A percentile compares a stretch with the other conserved stretches of the same genome.
Evolutionary conservation across 2,888 invertebrate genomes (phyloP).

Genomic region (Troilus luridus): DNA sequence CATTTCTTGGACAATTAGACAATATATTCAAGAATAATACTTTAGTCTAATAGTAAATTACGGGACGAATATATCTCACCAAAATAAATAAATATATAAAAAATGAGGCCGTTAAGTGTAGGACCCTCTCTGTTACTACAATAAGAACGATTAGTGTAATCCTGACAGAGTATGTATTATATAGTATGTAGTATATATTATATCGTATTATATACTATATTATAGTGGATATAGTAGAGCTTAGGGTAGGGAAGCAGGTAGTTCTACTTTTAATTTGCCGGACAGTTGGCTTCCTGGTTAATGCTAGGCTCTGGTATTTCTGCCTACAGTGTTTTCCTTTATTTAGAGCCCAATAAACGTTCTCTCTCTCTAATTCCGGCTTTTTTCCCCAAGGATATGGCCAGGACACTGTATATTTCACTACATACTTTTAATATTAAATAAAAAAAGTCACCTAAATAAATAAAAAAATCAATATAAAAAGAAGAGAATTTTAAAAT

Average conservation of each 20-base stretch:
- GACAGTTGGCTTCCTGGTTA: background rate
- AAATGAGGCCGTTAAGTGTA: background rate
- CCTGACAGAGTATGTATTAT: background rate
- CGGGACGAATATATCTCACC: too few relatives aligned
- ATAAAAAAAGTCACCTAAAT: too few relatives aligned
- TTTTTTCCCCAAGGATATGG: background rate
- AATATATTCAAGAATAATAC: background rate
- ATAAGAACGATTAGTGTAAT: background rate
- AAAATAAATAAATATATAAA: background rate
- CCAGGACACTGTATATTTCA: background rate
- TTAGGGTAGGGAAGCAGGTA: background rate
- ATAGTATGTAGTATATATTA: background rate
- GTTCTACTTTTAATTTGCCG: slow-evolving; percentile 32
- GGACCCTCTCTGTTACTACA: background rate
- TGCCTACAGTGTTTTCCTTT: background rate
- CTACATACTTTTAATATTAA: background rate
- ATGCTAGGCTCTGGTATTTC: background rate
- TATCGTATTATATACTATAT: background rate
- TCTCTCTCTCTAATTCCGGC: background rate
- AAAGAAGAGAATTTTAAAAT: too few relatives aligned
- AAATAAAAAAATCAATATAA: too few relatives aligned
- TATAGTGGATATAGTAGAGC: background rate
- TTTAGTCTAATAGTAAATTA: background rate
- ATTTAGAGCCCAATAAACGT: background rate
- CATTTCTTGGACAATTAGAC: too few relatives aligned